A percentile compares a stretch with the other conserved stretches of the same genome.
Conservation (phyloP, 1,140 invertebrate species). For the Nephila pilipes region DNA sequence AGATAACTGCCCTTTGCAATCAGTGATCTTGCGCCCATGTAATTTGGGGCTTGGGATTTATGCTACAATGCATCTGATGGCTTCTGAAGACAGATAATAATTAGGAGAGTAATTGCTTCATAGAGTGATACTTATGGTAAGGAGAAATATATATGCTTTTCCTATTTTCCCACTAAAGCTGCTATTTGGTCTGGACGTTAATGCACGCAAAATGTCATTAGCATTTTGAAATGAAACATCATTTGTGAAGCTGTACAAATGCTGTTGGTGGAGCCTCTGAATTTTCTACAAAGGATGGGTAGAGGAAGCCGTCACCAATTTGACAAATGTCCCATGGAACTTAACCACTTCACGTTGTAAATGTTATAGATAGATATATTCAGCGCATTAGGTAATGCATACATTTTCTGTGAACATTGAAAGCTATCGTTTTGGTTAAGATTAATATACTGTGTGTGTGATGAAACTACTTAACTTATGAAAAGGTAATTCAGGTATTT, state of each 20-base stretch:
- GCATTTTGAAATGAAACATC: slow-evolving; percentile 34
- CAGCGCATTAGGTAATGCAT: not conserved
- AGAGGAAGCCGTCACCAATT: not conserved
- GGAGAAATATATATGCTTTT: slow-evolving; percentile 6
- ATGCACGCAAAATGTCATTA: slow-evolving; percentile 31
- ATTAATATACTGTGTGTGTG: no score
- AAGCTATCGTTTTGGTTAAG: not conserved
- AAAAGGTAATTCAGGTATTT: no score
- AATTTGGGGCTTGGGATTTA: slow-evolving; percentile 40
- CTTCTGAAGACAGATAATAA: slow-evolving; percentile 26
- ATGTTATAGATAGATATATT: not conserved
- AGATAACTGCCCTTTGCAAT: slow-evolving; percentile 37
- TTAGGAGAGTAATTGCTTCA: slow-evolving; percentile 44
- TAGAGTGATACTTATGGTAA: slow-evolving; percentile 10
- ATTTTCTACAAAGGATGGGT: not conserved
- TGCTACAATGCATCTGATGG: slow-evolving; percentile 29
- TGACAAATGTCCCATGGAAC: slow-evolving; percentile 38
- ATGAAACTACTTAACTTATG: no score
- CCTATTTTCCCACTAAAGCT: slow-evolving; percentile 18
- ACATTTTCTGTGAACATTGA: not conserved
- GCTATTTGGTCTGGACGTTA: slow-evolving; percentile 14
- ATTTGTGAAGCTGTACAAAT: slow-evolving; percentile 29
- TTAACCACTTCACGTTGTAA: not conserved
- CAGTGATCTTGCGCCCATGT: slow-evolving; percentile 9
- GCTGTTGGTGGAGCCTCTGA: not conserved